Percentiles rank a stretch among this genome's conserved stretches.
These are phyloP conservation scores for Lucinisca nassula DNA, from an alignment of 2,888 invertebrate genomes.

Conservation along the genomic window DNA sequence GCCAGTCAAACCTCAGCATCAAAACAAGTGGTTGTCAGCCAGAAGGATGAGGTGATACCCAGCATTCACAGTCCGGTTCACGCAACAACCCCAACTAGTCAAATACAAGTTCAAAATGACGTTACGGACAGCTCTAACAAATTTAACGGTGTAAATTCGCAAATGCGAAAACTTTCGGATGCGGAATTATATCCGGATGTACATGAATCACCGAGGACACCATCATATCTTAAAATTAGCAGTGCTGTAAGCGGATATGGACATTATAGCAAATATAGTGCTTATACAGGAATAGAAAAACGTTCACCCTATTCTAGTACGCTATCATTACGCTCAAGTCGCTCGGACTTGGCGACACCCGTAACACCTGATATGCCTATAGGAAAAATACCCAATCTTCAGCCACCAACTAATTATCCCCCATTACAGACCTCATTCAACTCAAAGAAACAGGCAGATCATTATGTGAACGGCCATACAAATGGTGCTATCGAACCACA, in stretches of 20 bases:
- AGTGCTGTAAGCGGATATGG: conserved; percentile 86
- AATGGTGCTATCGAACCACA: conserved; percentile 5
- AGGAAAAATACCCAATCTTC: conserved; percentile 66
- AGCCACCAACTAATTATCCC: conserved; percentile 66
- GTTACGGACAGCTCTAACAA: conserved; percentile 18
- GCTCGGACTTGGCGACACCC: conserved; percentile 67
- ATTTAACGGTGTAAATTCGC: conserved; percentile 9
- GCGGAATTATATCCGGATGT: conserved; percentile 71
- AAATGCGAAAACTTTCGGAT: conserved; percentile 71
- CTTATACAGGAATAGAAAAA: conserved; percentile 81
- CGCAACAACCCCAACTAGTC: conserved; percentile 11
- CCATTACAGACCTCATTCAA: conserved; percentile 44
- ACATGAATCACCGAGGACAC: conserved; percentile 76
- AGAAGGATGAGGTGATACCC: conserved; percentile 47
- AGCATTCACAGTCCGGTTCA: conserved; percentile 10
- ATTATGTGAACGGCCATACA: conserved; percentile 5
- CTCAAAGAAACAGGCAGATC: not conserved
- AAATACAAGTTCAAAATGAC: conserved; percentile 40
- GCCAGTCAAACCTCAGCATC: conserved; percentile 69
- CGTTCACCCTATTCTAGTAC: conserved; percentile 83
- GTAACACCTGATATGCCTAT: conserved; percentile 79
- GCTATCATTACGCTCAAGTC: conserved; percentile 77
- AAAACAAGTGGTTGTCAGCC: conserved; percentile 60
- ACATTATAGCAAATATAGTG: conserved; percentile 81
- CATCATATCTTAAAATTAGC: conserved; percentile 85